These are phyloP conservation scores for Augochlora pura DNA, from an alignment of 1,140 invertebrate species.

Conservation along the genomic window DNA sequence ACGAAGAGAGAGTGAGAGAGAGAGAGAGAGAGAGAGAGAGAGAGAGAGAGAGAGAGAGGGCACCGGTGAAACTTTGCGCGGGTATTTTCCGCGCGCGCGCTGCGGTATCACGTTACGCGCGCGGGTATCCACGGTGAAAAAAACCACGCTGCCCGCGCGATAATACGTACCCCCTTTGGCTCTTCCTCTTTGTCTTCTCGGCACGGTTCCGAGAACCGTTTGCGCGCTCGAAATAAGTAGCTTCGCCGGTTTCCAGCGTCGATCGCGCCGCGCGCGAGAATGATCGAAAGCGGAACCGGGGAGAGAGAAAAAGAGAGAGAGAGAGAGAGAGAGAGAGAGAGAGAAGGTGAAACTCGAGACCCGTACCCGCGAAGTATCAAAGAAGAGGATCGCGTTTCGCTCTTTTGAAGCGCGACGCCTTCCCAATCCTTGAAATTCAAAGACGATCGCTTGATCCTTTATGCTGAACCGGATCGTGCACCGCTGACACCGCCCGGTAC, in stretches of 20 bases:
- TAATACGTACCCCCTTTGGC: neutral
- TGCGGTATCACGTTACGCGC: constrained; percentile 35
- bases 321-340: too few relatives aligned
- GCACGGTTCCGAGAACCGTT: neutral
- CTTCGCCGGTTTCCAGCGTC: neutral
- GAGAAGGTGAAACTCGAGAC: neutral
- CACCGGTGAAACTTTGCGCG: constrained; percentile 12
- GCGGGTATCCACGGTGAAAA: constrained; percentile 13
- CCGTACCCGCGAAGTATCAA: neutral
- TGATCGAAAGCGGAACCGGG: neutral
- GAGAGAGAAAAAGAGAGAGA: too few relatives aligned
- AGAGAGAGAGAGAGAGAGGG: too few relatives aligned
- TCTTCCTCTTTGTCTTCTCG: neutral
- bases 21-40: too few relatives aligned
- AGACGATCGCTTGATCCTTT: neutral
- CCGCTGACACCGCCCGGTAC: too few relatives aligned
- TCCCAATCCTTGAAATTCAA: constrained; percentile 3
- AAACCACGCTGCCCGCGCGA: neutral
- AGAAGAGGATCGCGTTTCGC: neutral
- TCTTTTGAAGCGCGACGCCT: neutral
- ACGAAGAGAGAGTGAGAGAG: too few relatives aligned
- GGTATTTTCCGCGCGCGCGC: constrained; percentile 29
- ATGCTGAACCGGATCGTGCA: neutral
- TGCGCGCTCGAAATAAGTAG: neutral
- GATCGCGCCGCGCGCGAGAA: neutral